phyloP scores from a whole-genome alignment of 2,113 vertebrate species.

The Calypte anna region DNA sequence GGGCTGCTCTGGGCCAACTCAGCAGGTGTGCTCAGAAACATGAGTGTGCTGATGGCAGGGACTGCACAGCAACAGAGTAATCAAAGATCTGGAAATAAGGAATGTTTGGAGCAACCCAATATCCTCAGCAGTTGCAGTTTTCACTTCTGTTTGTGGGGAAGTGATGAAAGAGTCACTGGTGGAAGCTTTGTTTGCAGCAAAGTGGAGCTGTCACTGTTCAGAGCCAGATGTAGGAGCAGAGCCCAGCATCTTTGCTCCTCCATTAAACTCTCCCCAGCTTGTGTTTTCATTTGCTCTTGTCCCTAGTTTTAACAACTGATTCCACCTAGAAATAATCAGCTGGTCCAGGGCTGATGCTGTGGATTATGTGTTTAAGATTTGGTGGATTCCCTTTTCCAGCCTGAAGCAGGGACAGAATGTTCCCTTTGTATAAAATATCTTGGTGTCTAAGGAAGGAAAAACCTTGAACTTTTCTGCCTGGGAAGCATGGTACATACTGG shows the following conservation, averaged over 20 bases:
- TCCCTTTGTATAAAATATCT: not conserved
- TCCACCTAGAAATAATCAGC: not conserved
- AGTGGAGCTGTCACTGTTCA: not conserved
- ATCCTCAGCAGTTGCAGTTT: fast-evolving
- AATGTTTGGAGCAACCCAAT: fast-evolving
- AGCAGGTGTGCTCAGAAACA: not conserved
- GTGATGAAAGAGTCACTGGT: not conserved
- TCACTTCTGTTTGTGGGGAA: fast-evolving
- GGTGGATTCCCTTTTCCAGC: not conserved
- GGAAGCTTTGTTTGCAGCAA: not conserved
- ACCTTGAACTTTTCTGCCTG: not conserved
- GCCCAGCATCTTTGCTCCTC: not conserved
- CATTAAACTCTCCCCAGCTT: not conserved
- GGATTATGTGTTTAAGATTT: not conserved
- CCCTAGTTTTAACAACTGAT: not conserved
- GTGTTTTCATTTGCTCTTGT: not conserved
- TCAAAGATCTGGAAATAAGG: not conserved
- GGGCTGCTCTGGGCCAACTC: not conserved
- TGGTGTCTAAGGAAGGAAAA: not conserved
- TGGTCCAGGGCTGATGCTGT: not conserved
- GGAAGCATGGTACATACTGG: not conserved
- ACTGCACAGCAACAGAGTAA: too few relatives aligned
- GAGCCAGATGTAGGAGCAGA: not conserved
- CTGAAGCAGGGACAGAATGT: not conserved
- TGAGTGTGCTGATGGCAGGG: fast-evolving